Evolutionary conservation across 2,888 invertebrate genomes (phyloP), one percentile per base, ranked within the genome.

Genomic region (Luperina testacea): DNA sequence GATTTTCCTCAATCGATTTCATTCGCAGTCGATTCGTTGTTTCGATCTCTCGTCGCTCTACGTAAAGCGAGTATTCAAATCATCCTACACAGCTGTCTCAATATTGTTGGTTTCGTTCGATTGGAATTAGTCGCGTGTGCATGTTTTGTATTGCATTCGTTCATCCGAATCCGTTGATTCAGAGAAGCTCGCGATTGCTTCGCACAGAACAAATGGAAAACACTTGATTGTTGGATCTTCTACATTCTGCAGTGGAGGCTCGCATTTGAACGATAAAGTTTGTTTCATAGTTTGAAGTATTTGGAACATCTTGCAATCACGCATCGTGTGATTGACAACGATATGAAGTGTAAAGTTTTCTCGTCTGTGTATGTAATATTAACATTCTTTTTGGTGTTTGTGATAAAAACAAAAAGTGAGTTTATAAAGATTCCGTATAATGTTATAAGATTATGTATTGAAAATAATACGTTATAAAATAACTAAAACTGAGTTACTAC

Each of bases 381-480:
- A n/a, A 64, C 67, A 57, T 72, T 88, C n/a, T 75, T 83, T 70
- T 24, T 78, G 27, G 83, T 89, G 64, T 85, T 68, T 71, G 72
- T 77, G 67, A 48, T 85, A 6, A 72, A 72, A 64, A 57, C 68
- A 61, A 75, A 79, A 42, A 79, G 84, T 85, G 74, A 85, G 79
- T 85, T 71, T 27, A 20, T 20, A 38, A 13, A 5, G 5, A 59
- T 63, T 65, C 9, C 27, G 13, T 59, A 24, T n/a, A n/a, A 13
- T 63, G 7, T 48, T 61, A 67, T 42, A 67, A 61, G 27, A 57
- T 57, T 32, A 64, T 13, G 11, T 17, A 42, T 11, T 74, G 32
- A 57, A 74, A 59, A 13, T 17, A 51, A 38, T n/a, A 71, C 17
- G 11, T 42, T 11, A 53, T 27, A 73, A 15, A 53, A n/a, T 57